phyloP scores from a whole-genome alignment of 2,797 vertebrate genomes.

The Rhinichthys osculus region DNA sequence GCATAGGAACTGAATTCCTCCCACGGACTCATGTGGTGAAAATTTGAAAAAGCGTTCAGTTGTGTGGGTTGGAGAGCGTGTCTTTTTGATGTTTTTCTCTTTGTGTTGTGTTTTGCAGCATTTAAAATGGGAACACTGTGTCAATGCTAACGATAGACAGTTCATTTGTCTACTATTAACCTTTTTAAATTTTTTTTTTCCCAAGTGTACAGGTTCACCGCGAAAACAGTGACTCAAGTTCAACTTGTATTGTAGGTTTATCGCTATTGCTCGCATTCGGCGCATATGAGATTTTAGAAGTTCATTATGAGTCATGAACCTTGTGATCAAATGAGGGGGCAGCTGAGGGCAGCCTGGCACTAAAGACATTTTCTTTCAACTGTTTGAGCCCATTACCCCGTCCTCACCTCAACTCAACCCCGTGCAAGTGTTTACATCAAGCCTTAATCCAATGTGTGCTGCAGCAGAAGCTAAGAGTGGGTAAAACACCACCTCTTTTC shows the following conservation, averaged over 20 bases:
- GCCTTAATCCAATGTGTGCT: constrained; percentile 44
- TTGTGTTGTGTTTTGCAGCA: constrained; percentile 10
- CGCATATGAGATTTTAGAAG: neutral
- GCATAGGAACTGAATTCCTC: constrained; percentile 53
- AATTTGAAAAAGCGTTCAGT: constrained; percentile 50
- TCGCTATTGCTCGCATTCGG: neutral
- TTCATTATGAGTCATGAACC: constrained; percentile 19
- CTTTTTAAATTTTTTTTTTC: neutral
- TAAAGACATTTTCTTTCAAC: constrained; percentile 32
- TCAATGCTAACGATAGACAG: constrained; percentile 15
- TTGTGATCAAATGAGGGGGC: constrained; percentile 27
- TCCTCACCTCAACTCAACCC: constrained; percentile 44
- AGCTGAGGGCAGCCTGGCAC: constrained; percentile 19
- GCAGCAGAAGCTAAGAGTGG: constrained; percentile 2
- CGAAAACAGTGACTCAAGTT: neutral
- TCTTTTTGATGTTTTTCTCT: constrained; percentile 37
- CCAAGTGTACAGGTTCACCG: neutral
- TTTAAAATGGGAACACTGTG: constrained; percentile 31
- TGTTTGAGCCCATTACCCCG: constrained; percentile 23
- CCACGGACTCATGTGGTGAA: constrained; percentile 52
- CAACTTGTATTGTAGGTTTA: neutral
- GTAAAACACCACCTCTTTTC: constrained; percentile 25
- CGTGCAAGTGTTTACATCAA: constrained; percentile 31
- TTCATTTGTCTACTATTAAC: neutral
- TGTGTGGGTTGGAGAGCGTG: constrained; percentile 17